phyloP scores from a whole-genome alignment of 2,113 vertebrate species.

The Peromyscus maniculatus region DNA sequence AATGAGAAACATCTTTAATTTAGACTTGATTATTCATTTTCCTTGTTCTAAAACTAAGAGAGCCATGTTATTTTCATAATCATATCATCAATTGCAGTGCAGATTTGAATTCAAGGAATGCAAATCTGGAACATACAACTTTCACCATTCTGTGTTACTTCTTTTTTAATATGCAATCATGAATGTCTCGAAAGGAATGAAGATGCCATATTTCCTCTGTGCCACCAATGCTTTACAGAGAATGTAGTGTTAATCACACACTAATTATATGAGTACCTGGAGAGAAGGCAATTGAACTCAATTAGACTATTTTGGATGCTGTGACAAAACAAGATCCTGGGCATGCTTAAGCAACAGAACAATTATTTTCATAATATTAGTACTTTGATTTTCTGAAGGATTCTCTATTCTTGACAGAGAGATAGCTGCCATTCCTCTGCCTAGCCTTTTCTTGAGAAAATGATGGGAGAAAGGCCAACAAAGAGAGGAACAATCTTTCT shows the following conservation, averaged over 20 bases:
- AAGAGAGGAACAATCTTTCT: not conserved
- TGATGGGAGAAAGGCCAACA: not conserved
- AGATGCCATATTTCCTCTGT: not conserved
- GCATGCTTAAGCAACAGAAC: not conserved
- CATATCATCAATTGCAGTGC: not conserved
- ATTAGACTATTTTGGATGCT: not conserved
- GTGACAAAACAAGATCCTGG: not conserved
- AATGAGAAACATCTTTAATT: not conserved
- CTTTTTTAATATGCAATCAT: not conserved
- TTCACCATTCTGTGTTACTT: not conserved
- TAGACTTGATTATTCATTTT: not conserved
- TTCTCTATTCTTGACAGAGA: too few species aligned
- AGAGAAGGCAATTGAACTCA: conserved; percentile 8
- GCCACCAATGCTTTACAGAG: not conserved
- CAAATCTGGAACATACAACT: not conserved
- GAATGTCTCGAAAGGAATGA: not conserved
- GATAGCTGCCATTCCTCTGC: not conserved
- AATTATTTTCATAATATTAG: not conserved
- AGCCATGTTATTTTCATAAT: not conserved
- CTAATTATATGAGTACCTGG: not conserved
- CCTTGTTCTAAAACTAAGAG: not conserved
- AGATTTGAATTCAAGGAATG: not conserved
- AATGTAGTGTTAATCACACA: not conserved
- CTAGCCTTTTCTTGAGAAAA: not conserved
- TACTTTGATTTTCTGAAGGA: not conserved